phyloP scores from a whole-genome alignment of 2,797 vertebrate genomes.

The Prunella strophiata region DNA sequence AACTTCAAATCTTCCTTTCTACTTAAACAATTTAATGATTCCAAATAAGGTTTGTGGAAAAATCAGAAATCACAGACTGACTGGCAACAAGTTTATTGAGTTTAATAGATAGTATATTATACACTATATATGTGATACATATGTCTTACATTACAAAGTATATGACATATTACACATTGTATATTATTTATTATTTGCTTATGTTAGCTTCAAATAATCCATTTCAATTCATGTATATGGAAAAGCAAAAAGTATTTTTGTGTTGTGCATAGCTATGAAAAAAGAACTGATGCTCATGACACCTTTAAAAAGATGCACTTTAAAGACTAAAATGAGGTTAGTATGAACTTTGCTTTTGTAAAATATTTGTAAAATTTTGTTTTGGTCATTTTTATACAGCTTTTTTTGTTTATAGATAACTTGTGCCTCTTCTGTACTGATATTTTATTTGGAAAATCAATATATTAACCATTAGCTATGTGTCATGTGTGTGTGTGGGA shows the following conservation, averaged over 20 bases:
- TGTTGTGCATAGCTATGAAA: background rate
- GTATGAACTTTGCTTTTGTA: background rate
- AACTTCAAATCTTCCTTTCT: background rate
- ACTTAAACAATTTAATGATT: background rate
- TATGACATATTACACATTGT: background rate
- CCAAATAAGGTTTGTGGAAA: background rate
- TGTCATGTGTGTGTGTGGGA: rapidly evolving
- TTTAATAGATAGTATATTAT: background rate
- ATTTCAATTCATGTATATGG: background rate
- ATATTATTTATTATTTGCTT: background rate
- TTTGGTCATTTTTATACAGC: background rate
- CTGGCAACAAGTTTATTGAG: background rate
- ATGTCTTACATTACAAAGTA: background rate
- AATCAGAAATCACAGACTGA: background rate
- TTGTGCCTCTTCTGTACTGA: background rate
- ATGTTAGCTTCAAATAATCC: background rate
- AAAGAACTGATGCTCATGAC: background rate
- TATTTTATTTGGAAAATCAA: background rate
- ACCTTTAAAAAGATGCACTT: background rate
- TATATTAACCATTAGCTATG: background rate
- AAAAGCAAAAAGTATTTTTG: background rate
- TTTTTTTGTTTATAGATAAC: background rate
- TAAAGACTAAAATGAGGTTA: background rate
- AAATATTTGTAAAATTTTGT: background rate
- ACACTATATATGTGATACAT: background rate